Evolutionary conservation across 1,140 invertebrate genomes (phyloP), one percentile per base, ranked within the genome.

Genomic region (Lepidotrigona ventralis): DNA sequence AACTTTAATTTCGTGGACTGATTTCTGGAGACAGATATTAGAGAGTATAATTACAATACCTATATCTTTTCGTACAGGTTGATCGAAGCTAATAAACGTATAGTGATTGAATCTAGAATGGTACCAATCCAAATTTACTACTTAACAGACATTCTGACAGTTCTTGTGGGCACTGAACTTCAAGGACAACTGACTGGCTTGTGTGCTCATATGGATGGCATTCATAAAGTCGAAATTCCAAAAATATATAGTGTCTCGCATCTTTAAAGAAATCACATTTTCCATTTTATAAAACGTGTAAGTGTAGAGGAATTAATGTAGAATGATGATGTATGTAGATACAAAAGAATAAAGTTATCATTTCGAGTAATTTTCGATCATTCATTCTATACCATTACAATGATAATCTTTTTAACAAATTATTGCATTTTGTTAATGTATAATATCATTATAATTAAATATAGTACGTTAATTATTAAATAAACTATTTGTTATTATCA

Each of bases 161-260:
- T 92, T 19, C 19, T 83, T 21, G 19, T 86, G 17, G 77, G 75
- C 26, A 79, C 75, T 0, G 12, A 8, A 17, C 33, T 90, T n/a
- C 88, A 86, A 51, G 86, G 89, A 46, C 85, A 69, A 53, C 63
- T 91, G 1, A 84, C 69, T 17, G 91, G 91, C 12, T 2, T 91
- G 12, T 92, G 91, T 54, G 90, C 90, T 72, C 73, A 84, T 26
- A 82, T 92, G 83, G 83, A 88, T 21, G 84, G 77, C 58, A 82
- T 19, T 19, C 84, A 90, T 69, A 73, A 78, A 81, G 39, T 66
- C 21, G 70, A 66, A 69, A 29, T 84, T 74, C 81, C 81, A 21
- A 74, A 81, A 14, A 17, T 88, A 26, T 80, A 89, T 39, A 85
- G 56, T 17, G 39, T 51, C 14, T 8, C 63, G 6, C 46, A 74